Percentiles rank a stretch among this genome's conserved stretches.
These are phyloP conservation scores for Hemicentrotus pulcherrimus DNA, from an alignment of 35 echinoderm and acorn worm species.

Conservation along the genomic window DNA sequence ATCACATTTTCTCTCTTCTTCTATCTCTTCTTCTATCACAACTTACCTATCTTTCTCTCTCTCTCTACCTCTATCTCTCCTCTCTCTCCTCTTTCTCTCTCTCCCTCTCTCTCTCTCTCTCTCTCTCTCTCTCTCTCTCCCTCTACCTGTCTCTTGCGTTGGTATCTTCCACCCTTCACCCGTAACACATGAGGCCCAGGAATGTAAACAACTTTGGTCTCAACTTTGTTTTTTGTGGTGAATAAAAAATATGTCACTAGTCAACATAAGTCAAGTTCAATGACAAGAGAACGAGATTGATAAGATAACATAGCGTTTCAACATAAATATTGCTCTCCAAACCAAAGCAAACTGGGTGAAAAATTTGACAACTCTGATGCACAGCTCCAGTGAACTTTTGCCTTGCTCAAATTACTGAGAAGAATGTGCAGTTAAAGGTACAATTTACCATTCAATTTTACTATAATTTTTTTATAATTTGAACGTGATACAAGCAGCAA, in stretches of 20 bases:
- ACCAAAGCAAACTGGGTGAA: neutral
- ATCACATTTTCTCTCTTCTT: neutral
- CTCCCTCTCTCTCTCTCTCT: neutral
- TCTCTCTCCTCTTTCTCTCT: neutral
- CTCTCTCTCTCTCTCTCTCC: neutral
- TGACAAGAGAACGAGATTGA: neutral
- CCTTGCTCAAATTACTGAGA: neutral
- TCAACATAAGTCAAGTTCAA: conserved; percentile 32
- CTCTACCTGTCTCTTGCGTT: neutral
- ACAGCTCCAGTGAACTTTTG: neutral
- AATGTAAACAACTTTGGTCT: conserved; percentile 24
- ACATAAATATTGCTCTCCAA: neutral
- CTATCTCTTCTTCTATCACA: neutral
- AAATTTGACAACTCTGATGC: neutral
- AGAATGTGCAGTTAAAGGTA: neutral
- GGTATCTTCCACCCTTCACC: neutral
- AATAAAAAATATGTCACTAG: conserved; percentile 27
- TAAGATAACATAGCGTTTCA: neutral
- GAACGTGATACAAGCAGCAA: too few relatives aligned
- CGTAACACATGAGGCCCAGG: neutral
- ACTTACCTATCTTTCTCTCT: neutral
- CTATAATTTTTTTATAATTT: too few relatives aligned
- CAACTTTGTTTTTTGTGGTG: neutral
- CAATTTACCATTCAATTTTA: neutral
- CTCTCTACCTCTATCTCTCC: neutral